Conservation (phyloP, 2,888 invertebrate species). For the Hemithea aestivaria region DNA sequence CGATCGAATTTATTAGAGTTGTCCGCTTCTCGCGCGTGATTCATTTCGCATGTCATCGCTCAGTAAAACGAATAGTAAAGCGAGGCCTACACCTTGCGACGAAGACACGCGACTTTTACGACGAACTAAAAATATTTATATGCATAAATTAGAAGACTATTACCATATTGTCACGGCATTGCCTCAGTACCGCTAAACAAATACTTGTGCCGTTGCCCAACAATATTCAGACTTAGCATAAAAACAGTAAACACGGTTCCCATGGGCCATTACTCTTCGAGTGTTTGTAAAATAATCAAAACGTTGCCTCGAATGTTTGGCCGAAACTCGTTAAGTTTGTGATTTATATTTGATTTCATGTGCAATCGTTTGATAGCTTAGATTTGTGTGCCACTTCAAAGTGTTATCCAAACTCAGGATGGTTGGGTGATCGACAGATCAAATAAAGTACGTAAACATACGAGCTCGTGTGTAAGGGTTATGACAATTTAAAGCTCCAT, state of each 20-base stretch:
- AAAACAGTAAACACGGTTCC: constrained; percentile 58
- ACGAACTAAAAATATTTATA: constrained; percentile 55
- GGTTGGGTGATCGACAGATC: constrained; percentile 21
- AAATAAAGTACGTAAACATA: no score
- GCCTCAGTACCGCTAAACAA: constrained; percentile 55
- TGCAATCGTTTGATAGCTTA: constrained; percentile 58
- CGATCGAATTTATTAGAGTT: constrained; percentile 29
- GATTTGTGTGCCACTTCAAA: constrained; percentile 53
- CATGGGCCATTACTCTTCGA: constrained; percentile 67
- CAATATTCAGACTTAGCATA: constrained; percentile 58
- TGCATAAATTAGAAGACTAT: constrained; percentile 58
- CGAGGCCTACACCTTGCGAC: constrained; percentile 38
- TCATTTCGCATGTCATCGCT: constrained; percentile 57
- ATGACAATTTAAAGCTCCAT: no score
- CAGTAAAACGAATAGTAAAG: constrained; percentile 42
- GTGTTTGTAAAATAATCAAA: constrained; percentile 73
- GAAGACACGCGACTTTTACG: constrained; percentile 45
- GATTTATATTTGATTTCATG: constrained; percentile 69
- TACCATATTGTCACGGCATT: constrained; percentile 45
- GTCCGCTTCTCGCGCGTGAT: constrained; percentile 31
- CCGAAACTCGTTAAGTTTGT: constrained; percentile 63
- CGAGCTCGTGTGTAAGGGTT: no score
- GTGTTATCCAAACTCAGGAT: constrained; percentile 30
- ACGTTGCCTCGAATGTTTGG: constrained; percentile 64
- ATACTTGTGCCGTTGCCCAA: constrained; percentile 54